A percentile compares a stretch with the other conserved stretches of the same genome.
Evolutionary conservation across 2,113 vertebrate species (phyloP).

Genomic region (Morone chrysops): DNA sequence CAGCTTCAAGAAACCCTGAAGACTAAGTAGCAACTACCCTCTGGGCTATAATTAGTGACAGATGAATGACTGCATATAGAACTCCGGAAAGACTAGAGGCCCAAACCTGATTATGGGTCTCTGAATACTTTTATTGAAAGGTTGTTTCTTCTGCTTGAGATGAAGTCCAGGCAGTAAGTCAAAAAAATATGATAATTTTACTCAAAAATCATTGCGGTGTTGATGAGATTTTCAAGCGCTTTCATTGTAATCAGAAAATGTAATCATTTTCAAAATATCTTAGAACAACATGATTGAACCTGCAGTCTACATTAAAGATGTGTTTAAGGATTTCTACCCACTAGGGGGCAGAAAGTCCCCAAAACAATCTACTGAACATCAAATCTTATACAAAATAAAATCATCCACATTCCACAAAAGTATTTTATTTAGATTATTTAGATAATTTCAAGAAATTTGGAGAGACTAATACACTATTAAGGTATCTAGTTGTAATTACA

Average conservation of each 20-base stretch:
- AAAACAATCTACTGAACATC: neutral
- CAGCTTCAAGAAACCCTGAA: slow-evolving; percentile 35
- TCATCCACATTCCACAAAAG: neutral
- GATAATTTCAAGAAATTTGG: neutral
- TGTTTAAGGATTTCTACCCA: neutral
- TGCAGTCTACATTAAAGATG: neutral
- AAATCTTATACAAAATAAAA: too few species aligned
- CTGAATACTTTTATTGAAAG: slow-evolving; percentile 43
- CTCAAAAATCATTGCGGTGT: slow-evolving; percentile 16
- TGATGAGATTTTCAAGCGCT: neutral
- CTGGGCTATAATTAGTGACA: slow-evolving; percentile 64
- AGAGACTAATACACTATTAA: neutral
- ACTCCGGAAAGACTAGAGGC: slow-evolving; percentile 37
- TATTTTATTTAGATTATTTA: neutral
- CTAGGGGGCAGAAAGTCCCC: neutral
- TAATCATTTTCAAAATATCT: neutral
- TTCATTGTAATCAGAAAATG: neutral
- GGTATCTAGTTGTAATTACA: neutral
- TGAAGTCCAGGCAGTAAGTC: slow-evolving; percentile 20
- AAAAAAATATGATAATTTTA: slow-evolving; percentile 27
- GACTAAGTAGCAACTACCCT: slow-evolving; percentile 31
- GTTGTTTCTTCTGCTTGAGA: slow-evolving; percentile 38
- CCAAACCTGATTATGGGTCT: slow-evolving; percentile 64
- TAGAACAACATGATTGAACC: neutral
- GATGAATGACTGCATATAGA: slow-evolving; percentile 49